phyloP scores from a whole-genome alignment of 1,140 invertebrate genomes.

The Probaryconus sp. region DNA sequence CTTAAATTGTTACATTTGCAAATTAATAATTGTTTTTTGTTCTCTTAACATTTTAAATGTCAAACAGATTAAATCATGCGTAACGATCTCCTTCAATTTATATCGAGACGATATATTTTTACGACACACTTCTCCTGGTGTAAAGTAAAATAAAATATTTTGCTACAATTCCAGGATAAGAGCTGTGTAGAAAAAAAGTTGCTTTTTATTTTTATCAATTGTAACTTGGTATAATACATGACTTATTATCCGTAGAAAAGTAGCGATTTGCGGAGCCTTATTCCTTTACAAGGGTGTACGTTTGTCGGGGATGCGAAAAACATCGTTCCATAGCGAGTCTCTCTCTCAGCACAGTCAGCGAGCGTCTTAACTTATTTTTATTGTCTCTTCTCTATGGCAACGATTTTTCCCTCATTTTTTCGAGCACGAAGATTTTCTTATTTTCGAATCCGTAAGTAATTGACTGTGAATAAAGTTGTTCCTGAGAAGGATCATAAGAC shows the following conservation, averaged over 20 bases:
- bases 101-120: too few relatives aligned
- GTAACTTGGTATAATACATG: too few relatives aligned
- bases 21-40: too few relatives aligned
- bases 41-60: too few relatives aligned
- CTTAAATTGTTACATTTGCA: too few relatives aligned
- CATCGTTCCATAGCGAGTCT: slow-evolving; percentile 3
- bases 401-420: too few relatives aligned
- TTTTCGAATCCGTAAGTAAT: slow-evolving; percentile 20
- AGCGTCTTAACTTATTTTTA: slow-evolving; percentile 20
- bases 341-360: not conserved
- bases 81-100: too few relatives aligned
- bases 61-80: too few relatives aligned
- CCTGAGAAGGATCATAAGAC: slow-evolving; percentile 1
- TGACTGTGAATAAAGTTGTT: slow-evolving; percentile 20
- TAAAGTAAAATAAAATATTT: too few relatives aligned
- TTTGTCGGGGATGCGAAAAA: slow-evolving; percentile 8
- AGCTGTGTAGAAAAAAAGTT: too few relatives aligned
- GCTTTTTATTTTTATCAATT: not conserved
- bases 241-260: slow-evolving; percentile 6
- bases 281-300: not conserved
- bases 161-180: too few relatives aligned
- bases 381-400: slow-evolving; percentile 13
- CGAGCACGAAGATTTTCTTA: slow-evolving; percentile 8
- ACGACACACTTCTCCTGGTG: too few relatives aligned
- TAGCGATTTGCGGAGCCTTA: slow-evolving; percentile 4